Percentiles rank a stretch among this genome's conserved stretches.
phyloP scores from a whole-genome alignment of 2,113 vertebrate species.

The Eclectus roratus region DNA sequence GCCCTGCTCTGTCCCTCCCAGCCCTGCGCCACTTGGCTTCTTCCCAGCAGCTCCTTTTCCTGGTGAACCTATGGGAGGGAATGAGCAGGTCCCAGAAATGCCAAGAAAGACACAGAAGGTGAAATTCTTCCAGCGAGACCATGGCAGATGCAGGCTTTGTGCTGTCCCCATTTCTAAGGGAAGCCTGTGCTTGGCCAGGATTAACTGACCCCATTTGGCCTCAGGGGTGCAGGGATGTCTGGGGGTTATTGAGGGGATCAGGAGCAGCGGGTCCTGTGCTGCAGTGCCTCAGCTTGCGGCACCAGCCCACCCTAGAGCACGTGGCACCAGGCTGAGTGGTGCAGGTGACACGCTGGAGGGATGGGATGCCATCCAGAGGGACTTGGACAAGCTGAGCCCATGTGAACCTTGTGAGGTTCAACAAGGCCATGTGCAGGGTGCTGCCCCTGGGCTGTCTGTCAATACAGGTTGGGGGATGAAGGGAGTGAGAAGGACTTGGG shows the following conservation, averaged over 20 bases:
- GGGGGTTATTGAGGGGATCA: background rate
- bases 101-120: background rate
- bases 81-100: background rate
- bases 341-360: background rate
- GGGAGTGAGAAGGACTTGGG: background rate
- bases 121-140: background rate
- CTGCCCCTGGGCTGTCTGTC: background rate
- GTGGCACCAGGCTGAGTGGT: background rate
- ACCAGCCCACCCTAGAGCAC: rapidly evolving
- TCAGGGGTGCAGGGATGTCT: rapidly evolving
- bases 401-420: background rate
- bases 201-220: background rate
- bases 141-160: background rate
- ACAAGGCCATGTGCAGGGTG: background rate
- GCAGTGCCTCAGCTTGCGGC: background rate
- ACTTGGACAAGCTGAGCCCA: background rate
- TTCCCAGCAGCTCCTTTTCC: background rate
- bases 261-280: background rate
- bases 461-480: background rate
- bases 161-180: background rate
- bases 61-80: background rate
- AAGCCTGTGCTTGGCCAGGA: background rate
- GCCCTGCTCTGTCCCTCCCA: background rate
- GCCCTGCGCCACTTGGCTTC: background rate
- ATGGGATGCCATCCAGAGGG: background rate